Conservation (phyloP, 1,140 invertebrate species). For the Hormaphis cornu region DNA sequence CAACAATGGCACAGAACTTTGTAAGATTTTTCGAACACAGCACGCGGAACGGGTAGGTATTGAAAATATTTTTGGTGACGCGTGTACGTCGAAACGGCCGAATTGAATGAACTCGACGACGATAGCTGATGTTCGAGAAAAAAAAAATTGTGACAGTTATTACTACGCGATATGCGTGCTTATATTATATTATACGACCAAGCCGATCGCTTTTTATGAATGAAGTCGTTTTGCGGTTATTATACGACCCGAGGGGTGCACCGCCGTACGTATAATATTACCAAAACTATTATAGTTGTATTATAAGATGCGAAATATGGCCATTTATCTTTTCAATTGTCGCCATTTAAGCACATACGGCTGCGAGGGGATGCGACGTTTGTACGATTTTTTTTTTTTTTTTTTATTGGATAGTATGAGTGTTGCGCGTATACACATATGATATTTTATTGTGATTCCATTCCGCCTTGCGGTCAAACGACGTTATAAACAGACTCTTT, state of each 20-base stretch:
- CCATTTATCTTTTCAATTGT: conserved; percentile 21
- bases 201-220: background rate
- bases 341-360: background rate
- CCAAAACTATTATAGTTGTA: too few species aligned
- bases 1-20: too few species aligned
- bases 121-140: too few species aligned
- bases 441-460: too few species aligned
- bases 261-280: background rate
- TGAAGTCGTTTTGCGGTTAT: conserved; percentile 5
- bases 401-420: background rate
- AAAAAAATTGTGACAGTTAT: background rate
- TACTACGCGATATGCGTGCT: too few species aligned
- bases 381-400: too few species aligned
- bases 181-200: background rate
- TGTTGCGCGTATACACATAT: background rate
- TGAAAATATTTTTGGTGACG: too few species aligned
- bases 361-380: background rate
- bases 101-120: too few species aligned
- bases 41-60: too few species aligned
- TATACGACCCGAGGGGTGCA: background rate
- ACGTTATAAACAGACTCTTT: background rate
- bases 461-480: background rate
- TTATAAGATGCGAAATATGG: conserved; percentile 16
- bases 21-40: too few species aligned
- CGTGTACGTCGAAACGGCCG: too few species aligned